These are phyloP conservation scores for Terebella lapidaria DNA, from an alignment of 2,888 invertebrate species.

Conservation along the genomic window DNA sequence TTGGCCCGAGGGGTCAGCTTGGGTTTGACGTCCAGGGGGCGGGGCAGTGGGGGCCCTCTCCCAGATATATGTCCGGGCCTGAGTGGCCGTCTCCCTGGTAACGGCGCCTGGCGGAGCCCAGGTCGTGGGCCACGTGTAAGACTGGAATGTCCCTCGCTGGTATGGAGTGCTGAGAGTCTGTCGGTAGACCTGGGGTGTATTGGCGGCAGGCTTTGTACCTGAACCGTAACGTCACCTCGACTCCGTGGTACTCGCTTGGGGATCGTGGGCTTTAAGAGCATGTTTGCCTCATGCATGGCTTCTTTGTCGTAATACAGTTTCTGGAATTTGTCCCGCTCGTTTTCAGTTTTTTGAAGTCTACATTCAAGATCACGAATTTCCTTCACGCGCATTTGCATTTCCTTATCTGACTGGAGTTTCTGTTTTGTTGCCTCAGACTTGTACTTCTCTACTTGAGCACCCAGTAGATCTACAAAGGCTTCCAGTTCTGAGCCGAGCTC, in stretches of 20 bases:
- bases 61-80: too few relatives aligned
- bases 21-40: background rate
- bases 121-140: background rate
- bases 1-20: background rate
- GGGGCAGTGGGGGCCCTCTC: too few relatives aligned
- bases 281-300: background rate
- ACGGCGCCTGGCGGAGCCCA: background rate
- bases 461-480: slow-evolving; percentile 1
- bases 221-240: background rate
- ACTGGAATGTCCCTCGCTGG: background rate
- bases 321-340: slow-evolving; percentile 5
- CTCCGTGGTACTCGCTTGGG: background rate
- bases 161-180: background rate
- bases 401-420: background rate
- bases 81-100: too few relatives aligned
- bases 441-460: background rate
- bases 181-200: background rate
- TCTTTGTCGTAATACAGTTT: slow-evolving; percentile 2
- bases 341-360: background rate
- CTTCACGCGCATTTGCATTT: background rate
- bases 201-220: background rate
- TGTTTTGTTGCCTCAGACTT: background rate
- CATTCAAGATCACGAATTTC: slow-evolving; percentile 3
- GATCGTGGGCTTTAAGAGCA: background rate
- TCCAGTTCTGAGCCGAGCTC: background rate